Conservation (phyloP, 2,797 vertebrate genomes). For the Phalanger gymnotis region DNA sequence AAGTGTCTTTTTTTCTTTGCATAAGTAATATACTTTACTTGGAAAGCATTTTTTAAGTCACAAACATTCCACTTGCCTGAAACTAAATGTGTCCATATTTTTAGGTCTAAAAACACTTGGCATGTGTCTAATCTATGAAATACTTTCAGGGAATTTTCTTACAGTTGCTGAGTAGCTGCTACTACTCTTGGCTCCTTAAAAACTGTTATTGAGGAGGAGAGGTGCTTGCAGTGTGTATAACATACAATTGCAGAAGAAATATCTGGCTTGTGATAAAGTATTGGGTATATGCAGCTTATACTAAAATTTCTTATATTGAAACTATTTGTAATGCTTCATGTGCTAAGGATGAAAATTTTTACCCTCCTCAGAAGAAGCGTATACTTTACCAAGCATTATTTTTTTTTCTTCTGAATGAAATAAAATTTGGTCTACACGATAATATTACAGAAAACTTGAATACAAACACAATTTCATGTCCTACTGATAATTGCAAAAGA, state of each 20-base stretch:
- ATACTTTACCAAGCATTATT: constrained; percentile 57
- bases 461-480: constrained; percentile 49
- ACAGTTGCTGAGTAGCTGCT: neutral
- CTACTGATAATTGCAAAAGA: constrained; percentile 66
- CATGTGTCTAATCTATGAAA: constrained; percentile 1
- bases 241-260: constrained; percentile 10
- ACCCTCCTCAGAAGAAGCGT: constrained; percentile 1
- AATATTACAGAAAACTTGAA: constrained; percentile 43
- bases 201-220: neutral
- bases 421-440: constrained; percentile 49
- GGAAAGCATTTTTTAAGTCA: constrained; percentile 23
- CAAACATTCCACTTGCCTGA: neutral
- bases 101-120: constrained; percentile 24
- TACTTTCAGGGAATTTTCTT: neutral
- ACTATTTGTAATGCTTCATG: constrained; percentile 10
- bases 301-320: constrained; percentile 3
- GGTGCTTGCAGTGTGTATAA: neutral
- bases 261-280: neutral
- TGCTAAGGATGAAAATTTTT: constrained; percentile 26
- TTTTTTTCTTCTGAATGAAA: constrained; percentile 62
- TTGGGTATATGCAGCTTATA: neutral
- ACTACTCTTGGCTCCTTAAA: neutral
- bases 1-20: neutral
- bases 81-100: constrained; percentile 17
- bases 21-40: neutral